Evolutionary conservation across 1,140 invertebrate genomes (phyloP).

Genomic region (Meteorus sp.): DNA sequence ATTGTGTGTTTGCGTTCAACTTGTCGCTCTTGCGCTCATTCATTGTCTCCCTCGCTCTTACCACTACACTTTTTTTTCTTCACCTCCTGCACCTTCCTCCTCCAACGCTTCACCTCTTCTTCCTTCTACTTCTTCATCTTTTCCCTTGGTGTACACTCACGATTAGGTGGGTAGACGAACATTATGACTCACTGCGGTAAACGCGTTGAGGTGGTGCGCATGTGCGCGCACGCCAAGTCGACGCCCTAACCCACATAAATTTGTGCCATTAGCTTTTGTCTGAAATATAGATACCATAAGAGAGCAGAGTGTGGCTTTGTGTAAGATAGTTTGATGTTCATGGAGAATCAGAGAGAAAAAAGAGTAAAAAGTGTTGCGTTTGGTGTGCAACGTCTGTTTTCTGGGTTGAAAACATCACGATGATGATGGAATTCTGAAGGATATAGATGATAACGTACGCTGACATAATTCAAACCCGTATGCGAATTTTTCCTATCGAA

Average conservation of each 20-base stretch:
- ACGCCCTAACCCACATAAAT: slow-evolving; percentile 34
- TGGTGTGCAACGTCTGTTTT: no score
- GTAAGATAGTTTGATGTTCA: no score
- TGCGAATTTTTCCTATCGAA: no score
- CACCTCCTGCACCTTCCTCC: slow-evolving; percentile 12
- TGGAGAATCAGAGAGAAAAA: no score
- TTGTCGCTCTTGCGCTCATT: slow-evolving; percentile 25
- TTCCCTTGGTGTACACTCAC: slow-evolving; percentile 12
- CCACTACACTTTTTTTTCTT: slow-evolving; percentile 23
- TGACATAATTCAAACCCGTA: no score
- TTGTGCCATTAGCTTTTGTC: slow-evolving; percentile 24
- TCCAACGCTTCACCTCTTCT: slow-evolving; percentile 7
- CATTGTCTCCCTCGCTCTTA: slow-evolving; percentile 20
- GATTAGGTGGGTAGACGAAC: slow-evolving; percentile 30
- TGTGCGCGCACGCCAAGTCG: slow-evolving; percentile 15
- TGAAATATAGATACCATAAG: no score
- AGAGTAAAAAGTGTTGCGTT: no score
- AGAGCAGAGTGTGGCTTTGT: no score
- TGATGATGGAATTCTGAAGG: no score
- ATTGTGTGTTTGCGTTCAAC: slow-evolving; percentile 27
- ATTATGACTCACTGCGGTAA: no score
- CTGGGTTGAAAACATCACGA: no score
- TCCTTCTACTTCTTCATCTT: slow-evolving; percentile 9
- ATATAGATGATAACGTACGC: no score
- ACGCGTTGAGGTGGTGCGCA: slow-evolving; percentile 18